Base-by-base conservation (phyloP, 2,888 invertebrate genomes). In the Drosophila heteroneura region DNA sequence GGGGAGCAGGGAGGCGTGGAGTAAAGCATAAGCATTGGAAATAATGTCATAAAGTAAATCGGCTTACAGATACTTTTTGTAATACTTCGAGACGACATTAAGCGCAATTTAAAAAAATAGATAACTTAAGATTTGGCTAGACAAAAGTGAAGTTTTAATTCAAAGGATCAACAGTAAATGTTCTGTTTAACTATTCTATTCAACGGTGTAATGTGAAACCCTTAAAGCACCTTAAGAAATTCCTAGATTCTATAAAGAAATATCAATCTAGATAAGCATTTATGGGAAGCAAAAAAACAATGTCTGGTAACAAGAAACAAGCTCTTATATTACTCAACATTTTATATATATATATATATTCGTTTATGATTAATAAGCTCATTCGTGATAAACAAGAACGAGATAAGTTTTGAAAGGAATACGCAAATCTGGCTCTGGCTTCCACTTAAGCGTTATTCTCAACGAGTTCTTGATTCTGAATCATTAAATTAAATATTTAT, bases 1-100 rank as follows among this genome's bases (percentile, higher is more conserved):
- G 6, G 44, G 16, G 12, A 5, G 14, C n/a, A 6, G 47, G 5
- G 12, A 19, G n/a, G 37, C 19, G 19, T 19, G 37, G 16, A 16
- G 19, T 6, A 19, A 1, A 19, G 10, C 22, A 12, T 14, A 44
- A 12, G 41, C 35, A 52, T 62, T 53, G 63, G 28, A 44, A 41
- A 49, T 37, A 61, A 52, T 59, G 65, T 30, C 59, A 74, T 79
- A 56, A 65, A 71, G 52, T 53, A 62, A 71, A 68, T 61, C 71
- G 65, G 67, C 71, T 68, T 66, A 57, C 28, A 71, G 52, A 79
- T 71, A 62, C 61, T 47, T 33, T 66, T 67, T 32, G 33, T 33
- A 37, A 33, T 49, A 39, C 14, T 44, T 14, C 28, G 37, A 30
- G 66, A 26, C 41, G 9, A 26, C 57, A 49, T 51, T 52, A 68